Evolutionary conservation across 2,113 vertebrate species (phyloP).

Genomic region (Pseudopipra pipra): DNA sequence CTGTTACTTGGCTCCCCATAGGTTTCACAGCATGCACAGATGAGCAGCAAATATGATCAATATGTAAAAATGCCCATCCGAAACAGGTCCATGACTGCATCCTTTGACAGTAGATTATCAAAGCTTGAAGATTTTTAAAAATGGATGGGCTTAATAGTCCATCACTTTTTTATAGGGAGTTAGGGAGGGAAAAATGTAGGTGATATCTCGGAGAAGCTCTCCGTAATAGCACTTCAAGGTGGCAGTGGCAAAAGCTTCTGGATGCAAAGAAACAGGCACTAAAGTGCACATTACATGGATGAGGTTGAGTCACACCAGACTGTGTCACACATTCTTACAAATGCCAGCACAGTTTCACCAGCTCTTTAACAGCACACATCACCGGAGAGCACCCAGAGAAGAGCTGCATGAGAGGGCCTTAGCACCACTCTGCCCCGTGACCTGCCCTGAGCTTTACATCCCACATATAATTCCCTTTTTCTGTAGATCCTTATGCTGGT

Average conservation of each 20-base stretch:
- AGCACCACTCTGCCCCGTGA: not conserved
- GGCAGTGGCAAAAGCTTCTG: not conserved
- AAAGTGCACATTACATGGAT: not conserved
- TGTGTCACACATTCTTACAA: not conserved
- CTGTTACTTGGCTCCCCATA: not conserved
- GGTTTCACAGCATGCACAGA: not conserved
- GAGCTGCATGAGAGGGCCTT: rapidly evolving
- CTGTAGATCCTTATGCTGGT: not conserved
- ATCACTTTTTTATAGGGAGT: not conserved
- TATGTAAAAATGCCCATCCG: not conserved
- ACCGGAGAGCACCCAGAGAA: not conserved
- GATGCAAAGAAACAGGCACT: not conserved
- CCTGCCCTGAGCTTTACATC: not conserved
- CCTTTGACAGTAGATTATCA: not conserved
- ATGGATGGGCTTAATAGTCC: not conserved
- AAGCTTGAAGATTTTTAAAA: not conserved
- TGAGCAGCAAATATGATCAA: not conserved
- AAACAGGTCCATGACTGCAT: not conserved
- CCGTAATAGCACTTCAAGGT: not conserved
- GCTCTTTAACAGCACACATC: not conserved
- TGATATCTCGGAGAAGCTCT: not conserved
- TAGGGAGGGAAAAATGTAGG: not conserved
- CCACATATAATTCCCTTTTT: not conserved
- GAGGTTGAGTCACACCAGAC: not conserved
- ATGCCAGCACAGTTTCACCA: not conserved